phyloP scores from a whole-genome alignment of 30 jellyfish, hydroid and myxozoan species.

The Calvadosia cruxmelitensis region DNA sequence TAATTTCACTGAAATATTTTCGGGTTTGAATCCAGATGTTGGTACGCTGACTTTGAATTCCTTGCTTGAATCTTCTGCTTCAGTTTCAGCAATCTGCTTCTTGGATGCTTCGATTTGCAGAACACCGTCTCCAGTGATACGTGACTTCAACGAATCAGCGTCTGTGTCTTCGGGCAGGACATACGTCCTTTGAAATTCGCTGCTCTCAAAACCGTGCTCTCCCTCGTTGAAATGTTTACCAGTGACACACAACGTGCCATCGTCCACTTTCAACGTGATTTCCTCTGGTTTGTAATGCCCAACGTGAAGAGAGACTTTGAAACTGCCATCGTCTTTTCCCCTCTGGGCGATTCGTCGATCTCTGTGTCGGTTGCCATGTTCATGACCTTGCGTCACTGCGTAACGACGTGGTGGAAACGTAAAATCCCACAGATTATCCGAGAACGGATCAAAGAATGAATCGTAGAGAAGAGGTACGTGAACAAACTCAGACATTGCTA shows the following conservation, averaged over 20 bases:
- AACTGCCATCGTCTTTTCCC: background rate
- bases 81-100: background rate
- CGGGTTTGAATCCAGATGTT: constrained; percentile 35
- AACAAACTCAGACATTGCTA: too few relatives aligned
- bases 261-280: constrained; percentile 4
- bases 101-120: constrained; percentile 34
- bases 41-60: constrained; percentile 24
- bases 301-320: background rate
- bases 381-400: background rate
- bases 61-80: background rate
- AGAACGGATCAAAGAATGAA: background rate
- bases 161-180: constrained; percentile 43
- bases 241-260: background rate
- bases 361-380: background rate
- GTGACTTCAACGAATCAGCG: constrained; percentile 22
- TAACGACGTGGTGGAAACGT: constrained; percentile 3
- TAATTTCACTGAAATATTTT: constrained; percentile 36
- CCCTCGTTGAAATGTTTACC: constrained; percentile 50
- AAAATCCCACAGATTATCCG: background rate
- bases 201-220: constrained; percentile 39
- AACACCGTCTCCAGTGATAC: constrained; percentile 28
- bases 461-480: too few relatives aligned
- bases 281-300: constrained; percentile 7
- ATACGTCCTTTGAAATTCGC: constrained; percentile 47
- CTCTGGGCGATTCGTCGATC: background rate